Evolutionary conservation across 2,888 invertebrate genomes (phyloP).

Genomic region (Reticulitermes lucifugus): DNA sequence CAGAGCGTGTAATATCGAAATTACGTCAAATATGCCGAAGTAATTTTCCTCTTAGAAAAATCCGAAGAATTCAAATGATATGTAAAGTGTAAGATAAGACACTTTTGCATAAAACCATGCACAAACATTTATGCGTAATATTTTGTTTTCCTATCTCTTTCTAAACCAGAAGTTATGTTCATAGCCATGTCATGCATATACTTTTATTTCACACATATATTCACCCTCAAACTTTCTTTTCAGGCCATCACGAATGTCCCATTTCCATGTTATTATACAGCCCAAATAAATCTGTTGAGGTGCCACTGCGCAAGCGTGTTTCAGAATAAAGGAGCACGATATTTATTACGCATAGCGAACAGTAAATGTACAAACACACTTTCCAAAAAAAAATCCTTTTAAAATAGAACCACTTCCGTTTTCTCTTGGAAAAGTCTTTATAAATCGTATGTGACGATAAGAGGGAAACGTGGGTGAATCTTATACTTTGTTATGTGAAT

Average conservation of each 20-base stretch:
- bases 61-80: neutral
- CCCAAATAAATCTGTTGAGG: slow-evolving; percentile 25
- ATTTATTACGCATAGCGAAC: neutral
- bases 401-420: too few relatives aligned
- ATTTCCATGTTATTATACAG: neutral
- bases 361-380: neutral
- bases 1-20: too few relatives aligned
- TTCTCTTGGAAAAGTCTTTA: too few relatives aligned
- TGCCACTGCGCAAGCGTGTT: slow-evolving; percentile 10
- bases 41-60: neutral
- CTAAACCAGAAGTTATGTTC: slow-evolving; percentile 29
- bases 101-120: neutral
- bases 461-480: too few relatives aligned
- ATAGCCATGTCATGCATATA: neutral
- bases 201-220: neutral
- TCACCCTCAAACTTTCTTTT: slow-evolving; percentile 1
- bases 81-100: neutral
- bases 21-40: too few relatives aligned
- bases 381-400: neutral
- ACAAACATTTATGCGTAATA: slow-evolving; percentile 14
- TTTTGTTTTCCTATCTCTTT: slow-evolving; percentile 1
- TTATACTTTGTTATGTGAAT: too few relatives aligned
- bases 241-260: neutral
- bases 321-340: slow-evolving; percentile 24
- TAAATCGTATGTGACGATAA: too few relatives aligned